Evolutionary conservation across 2,888 invertebrate genomes (phyloP), one percentile per base, ranked within the genome.

Genomic region (Spilosoma lubricipeda): DNA sequence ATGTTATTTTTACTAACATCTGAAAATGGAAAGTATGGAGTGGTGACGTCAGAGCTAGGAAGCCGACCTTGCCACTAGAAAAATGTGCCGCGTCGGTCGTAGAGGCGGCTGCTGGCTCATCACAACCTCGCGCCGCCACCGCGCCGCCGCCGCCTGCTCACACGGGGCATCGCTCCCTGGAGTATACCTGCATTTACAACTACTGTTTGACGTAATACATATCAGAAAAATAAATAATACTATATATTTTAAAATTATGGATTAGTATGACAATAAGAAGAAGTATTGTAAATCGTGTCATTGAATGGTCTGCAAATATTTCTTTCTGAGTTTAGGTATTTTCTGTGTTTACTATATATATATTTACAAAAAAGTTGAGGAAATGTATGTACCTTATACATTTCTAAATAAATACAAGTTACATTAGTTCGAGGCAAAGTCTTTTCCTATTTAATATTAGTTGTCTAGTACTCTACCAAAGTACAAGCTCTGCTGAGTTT

Each of bases 51-150:
- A 95, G 83, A 83, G 88, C 87, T 89, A 90, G 91, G 90, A 88
- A 86, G 87, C 86, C 94, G 96, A 96, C 96, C 96, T 96, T 96
- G 96, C 93, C 86, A 93, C 95, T 95, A 93, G 94, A 96, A 96
- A 96, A 96, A 96, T 95, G 94, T 95, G 96, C 95, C 94, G 94
- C 93, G 95, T 94, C 91, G 94, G 90, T 82, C 89, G 87, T 87
- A 83, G 90, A 90, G 89, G 87, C 86, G 88, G 87, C 82, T 88
- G 94, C 94, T 93, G 89, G 91, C 93, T 94, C 94, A 94, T 93
- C 94, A 94, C 88, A 87, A 88, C 87, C 80, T 71, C 66, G 81
- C 80, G 86, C 80, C 80, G 85, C 87, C 85, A 80, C 83, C 86
- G 88, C 85, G 87, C 80, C 80, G 85, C 87, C 85, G 81, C 83